These are phyloP conservation scores for Nematolebias whitei DNA, from an alignment of 2,113 vertebrate species.

Conservation along the genomic window DNA sequence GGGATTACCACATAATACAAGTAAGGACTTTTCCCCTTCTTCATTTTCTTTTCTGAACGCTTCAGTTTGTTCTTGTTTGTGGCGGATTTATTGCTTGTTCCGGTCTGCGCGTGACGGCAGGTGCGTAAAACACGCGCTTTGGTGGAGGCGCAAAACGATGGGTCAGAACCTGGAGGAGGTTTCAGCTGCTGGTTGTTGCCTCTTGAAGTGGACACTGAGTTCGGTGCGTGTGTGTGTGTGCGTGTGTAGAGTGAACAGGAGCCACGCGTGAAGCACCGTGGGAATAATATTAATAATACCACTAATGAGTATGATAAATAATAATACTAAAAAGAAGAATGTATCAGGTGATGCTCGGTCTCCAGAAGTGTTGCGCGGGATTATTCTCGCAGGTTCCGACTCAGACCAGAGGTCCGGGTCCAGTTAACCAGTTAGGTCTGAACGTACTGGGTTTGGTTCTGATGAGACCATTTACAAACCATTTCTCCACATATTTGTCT, in stretches of 20 bases:
- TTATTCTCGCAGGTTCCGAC: slow-evolving; percentile 31
- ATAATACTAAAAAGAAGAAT: background rate
- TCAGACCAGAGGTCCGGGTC: background rate
- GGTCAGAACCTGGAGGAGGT: slow-evolving; percentile 54
- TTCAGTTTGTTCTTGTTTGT: slow-evolving; percentile 11
- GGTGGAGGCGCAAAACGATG: slow-evolving; percentile 18
- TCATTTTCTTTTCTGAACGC: slow-evolving; percentile 10
- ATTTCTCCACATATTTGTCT: too few relatives aligned
- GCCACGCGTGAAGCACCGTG: slow-evolving; percentile 29
- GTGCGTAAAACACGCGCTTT: slow-evolving; percentile 21
- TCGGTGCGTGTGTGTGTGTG: background rate
- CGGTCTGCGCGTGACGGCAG: slow-evolving; percentile 21
- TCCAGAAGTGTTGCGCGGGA: slow-evolving; percentile 27
- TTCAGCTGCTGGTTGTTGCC: slow-evolving; percentile 50
- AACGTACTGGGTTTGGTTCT: background rate
- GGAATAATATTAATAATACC: slow-evolving; percentile 7
- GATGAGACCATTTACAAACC: too few relatives aligned
- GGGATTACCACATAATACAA: slow-evolving; percentile 68
- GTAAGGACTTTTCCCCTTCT: slow-evolving; percentile 68
- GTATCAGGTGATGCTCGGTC: slow-evolving; percentile 31
- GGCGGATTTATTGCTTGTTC: slow-evolving; percentile 29
- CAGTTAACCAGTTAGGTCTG: background rate
- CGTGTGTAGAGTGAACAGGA: slow-evolving; percentile 43
- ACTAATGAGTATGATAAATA: background rate
- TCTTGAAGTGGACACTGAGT: slow-evolving; percentile 53